Evolutionary conservation across 2,113 vertebrate genomes (phyloP).

Genomic region (Procavia capensis): DNA sequence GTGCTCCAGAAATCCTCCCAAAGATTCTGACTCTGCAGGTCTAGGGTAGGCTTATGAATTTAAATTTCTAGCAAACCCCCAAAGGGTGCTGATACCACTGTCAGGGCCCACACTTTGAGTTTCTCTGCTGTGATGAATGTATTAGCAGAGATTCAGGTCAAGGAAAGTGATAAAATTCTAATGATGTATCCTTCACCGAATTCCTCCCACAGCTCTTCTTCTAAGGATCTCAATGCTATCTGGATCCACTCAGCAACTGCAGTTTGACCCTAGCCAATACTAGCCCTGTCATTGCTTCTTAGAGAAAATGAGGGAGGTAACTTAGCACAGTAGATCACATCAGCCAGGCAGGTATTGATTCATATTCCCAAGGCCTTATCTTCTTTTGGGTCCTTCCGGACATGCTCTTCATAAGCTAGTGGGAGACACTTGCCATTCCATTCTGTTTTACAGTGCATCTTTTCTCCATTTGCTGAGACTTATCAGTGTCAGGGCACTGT

Average conservation of each 20-base stretch:
- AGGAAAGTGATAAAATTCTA: not conserved
- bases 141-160: not conserved
- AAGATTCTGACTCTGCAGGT: not conserved
- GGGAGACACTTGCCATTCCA: not conserved
- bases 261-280: not conserved
- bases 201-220: not conserved
- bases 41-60: not conserved
- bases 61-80: not conserved
- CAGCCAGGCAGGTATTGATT: slow-evolving; percentile 8
- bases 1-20: not conserved
- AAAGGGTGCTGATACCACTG: not conserved
- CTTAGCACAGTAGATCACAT: not conserved
- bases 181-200: rapidly evolving
- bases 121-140: not conserved
- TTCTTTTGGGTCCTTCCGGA: slow-evolving; percentile 2
- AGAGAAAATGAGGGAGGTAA: not conserved
- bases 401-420: not conserved
- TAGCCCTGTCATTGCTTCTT: not conserved
- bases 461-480: not conserved
- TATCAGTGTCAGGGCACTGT: rapidly evolving
- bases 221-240: not conserved
- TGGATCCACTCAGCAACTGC: rapidly evolving
- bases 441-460: not conserved
- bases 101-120: not conserved
- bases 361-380: slow-evolving; percentile 66